A percentile compares a stretch with the other conserved stretches of the same genome.
Evolutionary conservation across 53 echinoderm and acorn worm species (phyloP).

Genomic region (Zoroaster sp.): DNA sequence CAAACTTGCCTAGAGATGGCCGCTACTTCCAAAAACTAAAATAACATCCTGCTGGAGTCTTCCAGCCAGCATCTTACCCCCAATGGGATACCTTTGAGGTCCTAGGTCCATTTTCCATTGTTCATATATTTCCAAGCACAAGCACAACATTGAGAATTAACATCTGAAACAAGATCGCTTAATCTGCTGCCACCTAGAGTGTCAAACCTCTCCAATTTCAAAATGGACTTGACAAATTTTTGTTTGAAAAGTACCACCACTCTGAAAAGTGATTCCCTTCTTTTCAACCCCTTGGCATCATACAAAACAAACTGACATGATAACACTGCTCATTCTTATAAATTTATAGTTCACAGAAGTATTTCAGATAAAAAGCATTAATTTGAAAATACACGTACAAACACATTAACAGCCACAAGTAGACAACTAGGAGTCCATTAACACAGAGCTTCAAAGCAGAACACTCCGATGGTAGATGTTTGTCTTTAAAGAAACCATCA

Average conservation of each 20-base stretch:
- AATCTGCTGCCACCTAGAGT: neutral
- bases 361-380: constrained; percentile 35
- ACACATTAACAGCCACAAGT: neutral
- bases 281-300: neutral
- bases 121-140: neutral
- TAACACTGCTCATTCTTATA: neutral
- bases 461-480: no score
- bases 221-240: neutral
- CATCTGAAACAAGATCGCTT: neutral
- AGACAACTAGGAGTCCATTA: neutral
- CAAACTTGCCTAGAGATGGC: no score
- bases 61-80: no score
- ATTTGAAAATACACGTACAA: constrained; percentile 11
- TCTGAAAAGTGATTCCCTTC: neutral
- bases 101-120: no score
- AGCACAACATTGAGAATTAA: neutral
- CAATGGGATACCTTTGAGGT: no score
- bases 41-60: no score
- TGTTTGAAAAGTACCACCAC: neutral
- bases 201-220: neutral
- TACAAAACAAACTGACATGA: neutral
- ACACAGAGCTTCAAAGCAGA: neutral
- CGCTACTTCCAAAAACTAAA: no score
- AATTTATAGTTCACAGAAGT: constrained; percentile 24
- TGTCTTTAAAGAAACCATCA: no score